Evolutionary conservation across 2,888 invertebrate genomes (phyloP).

Genomic region (Chironomus tentans): DNA sequence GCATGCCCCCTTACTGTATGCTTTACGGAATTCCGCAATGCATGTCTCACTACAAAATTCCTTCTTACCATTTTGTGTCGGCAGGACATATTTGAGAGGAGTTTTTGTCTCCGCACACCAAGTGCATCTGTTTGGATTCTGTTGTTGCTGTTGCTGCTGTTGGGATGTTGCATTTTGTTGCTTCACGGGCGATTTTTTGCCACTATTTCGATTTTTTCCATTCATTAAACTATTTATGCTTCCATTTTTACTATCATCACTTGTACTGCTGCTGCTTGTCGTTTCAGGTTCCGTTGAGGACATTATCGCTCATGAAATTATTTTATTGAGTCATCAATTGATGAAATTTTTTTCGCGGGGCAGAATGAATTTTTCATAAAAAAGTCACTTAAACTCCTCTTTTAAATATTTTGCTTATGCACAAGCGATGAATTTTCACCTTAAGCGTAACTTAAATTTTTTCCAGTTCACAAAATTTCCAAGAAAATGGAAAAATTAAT

Average conservation of each 20-base stretch:
- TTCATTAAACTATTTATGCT: constrained; percentile 14
- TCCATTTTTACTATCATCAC: constrained; percentile 11
- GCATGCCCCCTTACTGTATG: constrained; percentile 79
- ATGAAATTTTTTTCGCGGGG: constrained; percentile 12
- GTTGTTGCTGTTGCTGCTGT: constrained; percentile 32
- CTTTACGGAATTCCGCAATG: constrained; percentile 78
- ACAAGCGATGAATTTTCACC: background rate
- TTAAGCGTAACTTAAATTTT: background rate
- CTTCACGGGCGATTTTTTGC: constrained; percentile 38
- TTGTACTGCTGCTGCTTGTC: background rate
- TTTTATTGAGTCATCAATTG: constrained; percentile 18
- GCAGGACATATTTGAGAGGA: constrained; percentile 75
- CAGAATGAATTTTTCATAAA: background rate
- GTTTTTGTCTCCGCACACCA: constrained; percentile 81
- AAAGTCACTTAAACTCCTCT: background rate
- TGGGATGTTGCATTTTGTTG: constrained; percentile 39
- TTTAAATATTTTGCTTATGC: background rate
- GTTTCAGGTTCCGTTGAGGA: constrained; percentile 14
- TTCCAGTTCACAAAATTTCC: background rate
- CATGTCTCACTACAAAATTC: constrained; percentile 89
- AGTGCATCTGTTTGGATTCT: constrained; percentile 47
- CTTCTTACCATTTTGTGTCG: constrained; percentile 79
- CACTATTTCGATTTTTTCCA: constrained; percentile 9
- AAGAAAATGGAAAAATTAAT: background rate
- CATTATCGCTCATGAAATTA: background rate